Conservation (phyloP, 2,888 invertebrate species). For the Tachystola acroxantha region DNA sequence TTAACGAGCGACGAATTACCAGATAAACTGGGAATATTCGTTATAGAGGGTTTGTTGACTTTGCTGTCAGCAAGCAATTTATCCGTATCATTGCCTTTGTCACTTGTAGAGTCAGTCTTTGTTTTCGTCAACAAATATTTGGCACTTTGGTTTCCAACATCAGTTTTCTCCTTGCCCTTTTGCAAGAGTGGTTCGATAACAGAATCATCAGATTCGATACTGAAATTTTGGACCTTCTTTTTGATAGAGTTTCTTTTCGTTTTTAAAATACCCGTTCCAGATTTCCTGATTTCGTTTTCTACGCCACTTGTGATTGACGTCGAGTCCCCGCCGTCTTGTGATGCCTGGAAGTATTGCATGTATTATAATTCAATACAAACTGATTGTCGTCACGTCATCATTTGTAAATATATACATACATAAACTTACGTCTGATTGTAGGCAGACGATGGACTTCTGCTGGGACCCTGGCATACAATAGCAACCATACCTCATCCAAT, state of each 20-base stretch:
- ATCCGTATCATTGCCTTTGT: constrained; percentile 34
- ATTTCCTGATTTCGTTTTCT: constrained; percentile 60
- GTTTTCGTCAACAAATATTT: constrained; percentile 54
- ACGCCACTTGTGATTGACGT: constrained; percentile 59
- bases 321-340: constrained; percentile 61
- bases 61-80: constrained; percentile 33
- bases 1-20: constrained; percentile 23
- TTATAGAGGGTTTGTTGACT: constrained; percentile 20
- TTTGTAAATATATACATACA: not conserved
- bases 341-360: constrained; percentile 68
- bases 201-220: constrained; percentile 59
- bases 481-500: too few species aligned
- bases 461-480: too few species aligned
- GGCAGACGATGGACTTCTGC: too few species aligned
- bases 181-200: constrained; percentile 64
- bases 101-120: constrained; percentile 52
- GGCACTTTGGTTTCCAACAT: constrained; percentile 51
- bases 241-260: constrained; percentile 61
- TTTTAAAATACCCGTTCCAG: constrained; percentile 65
- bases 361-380: constrained; percentile 3
- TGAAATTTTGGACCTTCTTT: constrained; percentile 53
- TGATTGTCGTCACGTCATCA: constrained; percentile 7
- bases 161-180: constrained; percentile 46
- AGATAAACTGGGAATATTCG: constrained; percentile 17
- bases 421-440: too few species aligned